Evolutionary conservation across 2,113 vertebrate species (phyloP), one percentile per base, ranked within the genome.

Genomic region (Gobius niger): DNA sequence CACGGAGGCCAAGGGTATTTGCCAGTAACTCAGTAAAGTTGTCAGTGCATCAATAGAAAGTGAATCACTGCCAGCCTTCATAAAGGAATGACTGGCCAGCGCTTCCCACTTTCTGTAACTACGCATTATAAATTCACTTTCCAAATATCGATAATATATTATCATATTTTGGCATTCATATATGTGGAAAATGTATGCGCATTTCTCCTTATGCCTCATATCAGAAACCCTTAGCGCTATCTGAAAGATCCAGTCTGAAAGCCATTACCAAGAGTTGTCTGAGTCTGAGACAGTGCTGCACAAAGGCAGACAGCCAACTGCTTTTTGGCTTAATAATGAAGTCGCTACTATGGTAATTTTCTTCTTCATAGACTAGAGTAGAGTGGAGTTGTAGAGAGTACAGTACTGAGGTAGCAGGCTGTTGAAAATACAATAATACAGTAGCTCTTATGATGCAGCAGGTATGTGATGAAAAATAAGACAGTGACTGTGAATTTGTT

Each of bases 251-350:
- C 47, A 13, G 56, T 70, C 66, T 79, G 18, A 18, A 24, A 19
- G 47, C 63, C 71, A 75, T 76, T 67, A 76, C 57, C 41, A 63
- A 76, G 64, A 46, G 15, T 50, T 76, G 78, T 24, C 14, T 46
- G n/a, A 77, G 41, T 64, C 14, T 63, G 46, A 9, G 63, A 18
- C 67, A 70, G 68, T 44, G 44, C 60, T 44, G 56, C 49, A 65
- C 80, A 70, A 61, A 66, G 67, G 70, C 60, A 66, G 73, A 68
- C 61, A 57, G 51, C 34, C 46, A 73, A 73, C 54, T 81, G 77
- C 68, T 51, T 64, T 67, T 82, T 44, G 0, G 66, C 66, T 40
- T 53, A 10, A 79, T 83, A 77, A 80, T 77, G 66, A 85, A 73
- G 18, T 70, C 54, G 24, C 24, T 68, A 12, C 56, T 73, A 51